These are phyloP conservation scores for Coreoperca whiteheadi DNA, from an alignment of 2,113 vertebrate genomes.

Conservation along the genomic window DNA sequence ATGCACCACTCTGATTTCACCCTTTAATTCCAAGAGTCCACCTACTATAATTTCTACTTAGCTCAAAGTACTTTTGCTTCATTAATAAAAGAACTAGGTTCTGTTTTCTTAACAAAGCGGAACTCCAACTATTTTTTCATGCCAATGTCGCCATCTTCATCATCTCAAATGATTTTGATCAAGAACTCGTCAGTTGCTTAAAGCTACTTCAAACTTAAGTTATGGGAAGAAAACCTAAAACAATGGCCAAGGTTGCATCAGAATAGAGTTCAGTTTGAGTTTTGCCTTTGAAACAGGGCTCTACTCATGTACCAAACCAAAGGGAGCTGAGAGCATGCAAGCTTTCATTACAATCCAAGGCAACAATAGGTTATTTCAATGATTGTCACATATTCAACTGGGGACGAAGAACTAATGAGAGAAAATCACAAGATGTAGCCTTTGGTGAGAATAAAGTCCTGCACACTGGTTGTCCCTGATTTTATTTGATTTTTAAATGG, in stretches of 20 bases:
- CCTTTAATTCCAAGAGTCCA: conserved; percentile 19
- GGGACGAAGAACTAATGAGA: neutral
- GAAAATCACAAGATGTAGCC: neutral
- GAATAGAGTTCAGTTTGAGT: neutral
- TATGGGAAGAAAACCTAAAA: too few species aligned
- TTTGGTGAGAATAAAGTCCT: neutral
- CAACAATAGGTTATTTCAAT: conserved; percentile 2
- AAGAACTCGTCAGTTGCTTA: too few species aligned
- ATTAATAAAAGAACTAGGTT: neutral
- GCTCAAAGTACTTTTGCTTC: neutral
- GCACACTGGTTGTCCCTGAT: neutral
- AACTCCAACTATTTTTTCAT: neutral
- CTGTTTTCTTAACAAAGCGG: conserved; percentile 10
- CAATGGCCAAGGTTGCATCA: too few species aligned
- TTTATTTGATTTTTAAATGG: neutral
- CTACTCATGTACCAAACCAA: neutral
- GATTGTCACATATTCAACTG: neutral
- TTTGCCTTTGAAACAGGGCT: neutral
- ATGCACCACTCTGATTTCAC: conserved; percentile 39
- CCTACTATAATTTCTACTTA: conserved; percentile 16
- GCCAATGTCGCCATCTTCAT: neutral
- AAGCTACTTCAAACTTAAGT: too few species aligned
- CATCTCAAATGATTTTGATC: neutral
- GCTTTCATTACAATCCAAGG: neutral
- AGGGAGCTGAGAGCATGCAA: neutral